Base-by-base conservation (phyloP, 2,113 vertebrate genomes). In the Rutilus rutilus region DNA sequence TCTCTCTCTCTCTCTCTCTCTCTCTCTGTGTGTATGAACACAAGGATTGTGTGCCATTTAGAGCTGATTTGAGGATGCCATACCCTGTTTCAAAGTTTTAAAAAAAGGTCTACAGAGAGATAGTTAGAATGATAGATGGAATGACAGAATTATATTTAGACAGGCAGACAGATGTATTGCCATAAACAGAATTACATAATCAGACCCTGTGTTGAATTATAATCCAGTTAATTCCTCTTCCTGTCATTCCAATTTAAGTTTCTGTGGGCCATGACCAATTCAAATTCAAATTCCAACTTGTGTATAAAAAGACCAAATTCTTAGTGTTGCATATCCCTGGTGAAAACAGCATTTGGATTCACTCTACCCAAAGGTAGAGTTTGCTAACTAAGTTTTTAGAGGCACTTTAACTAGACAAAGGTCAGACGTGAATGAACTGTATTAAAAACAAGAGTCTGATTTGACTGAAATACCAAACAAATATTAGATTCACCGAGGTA, bases 401-500 rank as follows among this genome's bases (percentile, higher is more conserved):
- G 39, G 71, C 42, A 42, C n/a, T 60, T 57, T 9, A 84, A 21
- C 25, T 30, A 14, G 11, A 47, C 36, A 21, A 64, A 27, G 69
- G 21, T 69, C 57, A 50, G 75, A 42, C 6, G 65, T 74, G 78
- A 60, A 60, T 60, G 15, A 75, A 71, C 0, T 73, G 8, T 73
- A 60, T 76, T 52, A 36, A 50, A 52, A 23, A 86, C 62, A 50
- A 73, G 60, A 21, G 23, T 82, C 21, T 82, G 79, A 77, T 57
- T 67, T 76, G 59, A 82, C 42, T 76, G 59, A 64, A 52, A 82
- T 82, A 39, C 42, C 9, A 39, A 27, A 82, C 47, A 42, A 54
- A 65, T 47, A 67, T 86, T 57, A 57, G 30, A 86, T 74, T 73
- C n/a, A 30, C 33, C 86, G 92, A 0, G 95, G 93, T 1, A 81